Evolutionary conservation across 2,113 vertebrate genomes (phyloP).

Genomic region (Sturnus vulgaris): DNA sequence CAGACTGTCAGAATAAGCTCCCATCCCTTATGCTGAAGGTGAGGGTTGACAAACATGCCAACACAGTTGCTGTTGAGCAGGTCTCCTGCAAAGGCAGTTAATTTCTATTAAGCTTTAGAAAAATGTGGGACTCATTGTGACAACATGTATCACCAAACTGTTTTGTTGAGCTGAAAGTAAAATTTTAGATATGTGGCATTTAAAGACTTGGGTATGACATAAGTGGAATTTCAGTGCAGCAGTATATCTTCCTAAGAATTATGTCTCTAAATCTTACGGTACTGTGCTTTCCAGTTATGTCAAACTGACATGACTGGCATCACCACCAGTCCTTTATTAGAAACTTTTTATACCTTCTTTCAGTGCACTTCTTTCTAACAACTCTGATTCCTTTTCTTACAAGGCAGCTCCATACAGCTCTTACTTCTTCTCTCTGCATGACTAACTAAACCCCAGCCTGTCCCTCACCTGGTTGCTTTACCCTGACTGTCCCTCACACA

Average conservation of each 20-base stretch:
- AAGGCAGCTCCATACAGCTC: no score
- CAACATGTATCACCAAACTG: background rate
- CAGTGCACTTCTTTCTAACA: no score
- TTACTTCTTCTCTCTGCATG: no score
- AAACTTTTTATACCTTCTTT: no score
- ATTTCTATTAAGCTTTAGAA: background rate
- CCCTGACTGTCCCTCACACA: no score
- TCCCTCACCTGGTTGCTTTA: no score
- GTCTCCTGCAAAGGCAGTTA: background rate
- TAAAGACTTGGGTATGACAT: background rate
- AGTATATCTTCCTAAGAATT: background rate
- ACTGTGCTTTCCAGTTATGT: no score
- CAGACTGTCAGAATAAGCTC: background rate
- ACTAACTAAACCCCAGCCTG: no score
- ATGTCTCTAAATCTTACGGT: background rate
- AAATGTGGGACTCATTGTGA: background rate
- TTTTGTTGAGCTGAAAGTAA: background rate
- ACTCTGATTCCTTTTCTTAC: no score
- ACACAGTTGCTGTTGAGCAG: background rate
- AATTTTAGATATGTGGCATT: background rate
- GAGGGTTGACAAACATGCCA: background rate
- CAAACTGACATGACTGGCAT: no score
- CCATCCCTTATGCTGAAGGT: background rate
- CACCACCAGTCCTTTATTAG: no score
- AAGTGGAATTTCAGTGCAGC: background rate